Percentiles rank a stretch among this genome's conserved stretches.
phyloP scores from a whole-genome alignment of 2,888 invertebrate species.

The Ormyrus nitidulus region DNA sequence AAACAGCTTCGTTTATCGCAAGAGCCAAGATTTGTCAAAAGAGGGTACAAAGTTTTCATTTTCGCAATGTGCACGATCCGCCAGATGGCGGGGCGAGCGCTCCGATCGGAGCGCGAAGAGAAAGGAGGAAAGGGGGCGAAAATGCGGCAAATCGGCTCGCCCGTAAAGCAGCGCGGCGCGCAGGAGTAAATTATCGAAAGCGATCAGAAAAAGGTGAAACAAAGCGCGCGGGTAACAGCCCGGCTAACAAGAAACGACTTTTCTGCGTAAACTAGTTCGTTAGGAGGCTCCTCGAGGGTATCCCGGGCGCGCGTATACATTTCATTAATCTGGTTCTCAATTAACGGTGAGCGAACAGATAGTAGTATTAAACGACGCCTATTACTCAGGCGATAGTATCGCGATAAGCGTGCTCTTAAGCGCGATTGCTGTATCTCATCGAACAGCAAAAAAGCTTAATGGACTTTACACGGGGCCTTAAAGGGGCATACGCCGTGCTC shows the following conservation, averaged over 20 bases:
- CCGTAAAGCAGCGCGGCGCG: neutral
- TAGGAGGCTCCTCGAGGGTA: constrained; percentile 13
- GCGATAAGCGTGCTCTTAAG: constrained; percentile 60
- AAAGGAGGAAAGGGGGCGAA: too few relatives aligned
- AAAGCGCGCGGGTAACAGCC: constrained; percentile 9
- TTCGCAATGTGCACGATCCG: too few relatives aligned
- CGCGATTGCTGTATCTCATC: constrained; percentile 55
- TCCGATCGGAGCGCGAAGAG: too few relatives aligned
- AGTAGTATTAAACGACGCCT: constrained; percentile 66
- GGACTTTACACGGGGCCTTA: constrained; percentile 51
- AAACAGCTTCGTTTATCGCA: too few relatives aligned
- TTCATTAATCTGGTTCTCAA: constrained; percentile 66
- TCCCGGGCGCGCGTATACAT: constrained; percentile 47
- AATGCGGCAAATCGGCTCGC: neutral
- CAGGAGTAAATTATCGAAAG: constrained; percentile 8
- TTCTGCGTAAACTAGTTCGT: constrained; percentile 58
- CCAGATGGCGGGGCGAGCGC: too few relatives aligned
- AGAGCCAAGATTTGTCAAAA: too few relatives aligned
- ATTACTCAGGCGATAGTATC: constrained; percentile 64
- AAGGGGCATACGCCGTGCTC: too few relatives aligned
- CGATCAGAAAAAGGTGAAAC: constrained; percentile 36
- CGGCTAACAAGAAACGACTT: constrained; percentile 53
- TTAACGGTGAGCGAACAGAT: constrained; percentile 64
- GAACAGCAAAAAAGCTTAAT: constrained; percentile 59
- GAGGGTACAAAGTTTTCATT: too few relatives aligned